Conservation (phyloP, 2,888 invertebrate genomes). For the Epicampocera succincta region DNA sequence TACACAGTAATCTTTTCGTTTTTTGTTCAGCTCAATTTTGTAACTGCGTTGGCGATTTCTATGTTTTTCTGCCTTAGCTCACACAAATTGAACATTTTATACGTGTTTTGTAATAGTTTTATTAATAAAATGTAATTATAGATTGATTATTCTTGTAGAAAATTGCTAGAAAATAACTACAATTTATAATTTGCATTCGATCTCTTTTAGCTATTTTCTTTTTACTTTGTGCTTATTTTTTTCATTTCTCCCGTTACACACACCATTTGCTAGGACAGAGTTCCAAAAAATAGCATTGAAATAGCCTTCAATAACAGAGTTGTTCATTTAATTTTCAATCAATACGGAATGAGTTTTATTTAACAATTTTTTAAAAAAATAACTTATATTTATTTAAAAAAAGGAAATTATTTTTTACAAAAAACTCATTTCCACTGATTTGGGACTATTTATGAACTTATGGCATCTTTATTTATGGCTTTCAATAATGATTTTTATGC, state of each 20-base stretch:
- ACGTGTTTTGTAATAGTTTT: constrained; percentile 12
- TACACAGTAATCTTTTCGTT: constrained; percentile 56
- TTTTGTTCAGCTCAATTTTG: constrained; percentile 19
- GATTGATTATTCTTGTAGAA: constrained; percentile 35
- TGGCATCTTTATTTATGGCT: too few relatives aligned
- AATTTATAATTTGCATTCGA: constrained; percentile 24
- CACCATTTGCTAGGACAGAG: not conserved
- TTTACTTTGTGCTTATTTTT: constrained; percentile 6
- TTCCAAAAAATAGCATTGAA: constrained; percentile 20
- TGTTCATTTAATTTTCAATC: too few relatives aligned
- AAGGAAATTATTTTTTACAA: too few relatives aligned
- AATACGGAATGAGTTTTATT: too few relatives aligned
- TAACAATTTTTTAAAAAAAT: too few relatives aligned
- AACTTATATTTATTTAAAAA: too few relatives aligned
- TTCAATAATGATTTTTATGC: too few relatives aligned
- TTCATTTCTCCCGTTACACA: constrained; percentile 14
- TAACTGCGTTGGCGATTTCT: not conserved
- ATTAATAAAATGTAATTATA: constrained; percentile 15
- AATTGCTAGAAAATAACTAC: constrained; percentile 16
- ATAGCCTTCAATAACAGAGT: not conserved
- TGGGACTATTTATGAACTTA: too few relatives aligned
- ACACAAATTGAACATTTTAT: constrained; percentile 6
- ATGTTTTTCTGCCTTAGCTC: constrained; percentile 16
- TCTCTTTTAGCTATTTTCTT: constrained; percentile 18
- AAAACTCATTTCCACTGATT: too few relatives aligned